These are phyloP conservation scores for Tanypteryx hageni DNA, from an alignment of 2,888 invertebrate species.

Conservation along the genomic window DNA sequence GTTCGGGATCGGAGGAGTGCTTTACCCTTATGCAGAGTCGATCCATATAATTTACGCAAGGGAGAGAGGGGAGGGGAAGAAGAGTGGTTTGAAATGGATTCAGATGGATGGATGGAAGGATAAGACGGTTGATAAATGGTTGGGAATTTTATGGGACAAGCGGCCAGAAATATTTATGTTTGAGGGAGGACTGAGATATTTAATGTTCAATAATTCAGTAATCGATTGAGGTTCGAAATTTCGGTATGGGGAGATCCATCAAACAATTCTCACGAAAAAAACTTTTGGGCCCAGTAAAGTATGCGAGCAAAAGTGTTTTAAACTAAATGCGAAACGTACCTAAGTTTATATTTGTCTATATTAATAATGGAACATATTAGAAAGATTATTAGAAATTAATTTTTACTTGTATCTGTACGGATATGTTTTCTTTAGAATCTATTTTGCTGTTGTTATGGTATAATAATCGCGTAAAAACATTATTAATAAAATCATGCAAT, in stretches of 20 bases:
- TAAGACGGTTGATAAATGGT: not conserved
- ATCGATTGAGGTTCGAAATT: not conserved
- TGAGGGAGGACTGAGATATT: conserved; percentile 5
- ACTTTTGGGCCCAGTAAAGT: not conserved
- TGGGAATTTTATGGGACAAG: conserved; percentile 24
- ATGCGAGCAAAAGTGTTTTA: no score
- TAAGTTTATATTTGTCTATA: no score
- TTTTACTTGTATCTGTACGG: no score
- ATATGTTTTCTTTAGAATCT: no score
- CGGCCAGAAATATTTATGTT: conserved; percentile 29
- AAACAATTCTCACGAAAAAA: not conserved
- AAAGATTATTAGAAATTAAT: no score
- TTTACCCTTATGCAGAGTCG: conserved; percentile 3
- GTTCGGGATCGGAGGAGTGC: not conserved
- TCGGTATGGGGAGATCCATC: not conserved
- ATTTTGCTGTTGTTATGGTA: no score
- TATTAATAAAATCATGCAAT: no score
- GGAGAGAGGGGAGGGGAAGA: not conserved
- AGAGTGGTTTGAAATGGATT: not conserved
- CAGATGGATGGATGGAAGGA: conserved; percentile 10
- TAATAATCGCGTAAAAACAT: no score
- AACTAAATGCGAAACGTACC: no score
- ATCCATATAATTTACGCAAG: conserved; percentile 13
- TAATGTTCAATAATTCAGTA: not conserved
- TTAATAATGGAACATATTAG: no score